Base-by-base conservation (phyloP, 2,113 vertebrate species). In the Mustela lutreola region DNA sequence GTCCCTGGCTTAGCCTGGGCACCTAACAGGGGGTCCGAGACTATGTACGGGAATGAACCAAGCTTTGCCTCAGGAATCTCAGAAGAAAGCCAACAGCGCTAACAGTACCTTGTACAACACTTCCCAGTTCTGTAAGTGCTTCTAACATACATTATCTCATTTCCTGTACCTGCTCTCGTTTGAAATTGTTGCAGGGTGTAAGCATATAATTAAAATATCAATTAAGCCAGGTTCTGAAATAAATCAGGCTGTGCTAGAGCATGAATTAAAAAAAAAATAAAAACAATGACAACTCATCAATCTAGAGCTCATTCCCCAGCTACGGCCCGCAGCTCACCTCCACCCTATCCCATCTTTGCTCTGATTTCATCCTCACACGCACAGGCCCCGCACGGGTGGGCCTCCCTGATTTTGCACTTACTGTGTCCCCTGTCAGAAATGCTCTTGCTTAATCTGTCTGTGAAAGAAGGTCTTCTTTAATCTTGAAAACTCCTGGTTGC, bases 121-220 rank as follows among this genome's bases (percentile, higher is more conserved):
- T 62, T 87, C 80, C 19, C n/a, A 70, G 88, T 45, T 65, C 48
- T 88, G 11, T 84, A 50, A 96, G 53, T 50, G 79, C 53, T 83
- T 96, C 88, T 67, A 21, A 24, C 31, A 22, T 65, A 53, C n/a
- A 56, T 83, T 31, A 79, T 92, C 31, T 90, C 80, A 73, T 86
- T 95, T 86, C 48, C 21, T 36, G 42, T 95, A 92, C 89, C 89
- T 95, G 36, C 36, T 53, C 84, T 92, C 93, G 21, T 91, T 70
- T 56, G 58, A 93, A 91, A 70, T 81, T 53, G 22, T 91, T 91
- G 58, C 76, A 96, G 14, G 22, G 21, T 83, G 22, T 94, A 71
- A 67, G 70, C 39, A 53, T 71, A 53, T 92, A 87, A 95, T 95
- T 91, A 91, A 92, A 96, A 92, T 89, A 96, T 79, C 96, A 97